Conservation (phyloP, 2,888 invertebrate genomes). For the Temnothorax unifasciatus region DNA sequence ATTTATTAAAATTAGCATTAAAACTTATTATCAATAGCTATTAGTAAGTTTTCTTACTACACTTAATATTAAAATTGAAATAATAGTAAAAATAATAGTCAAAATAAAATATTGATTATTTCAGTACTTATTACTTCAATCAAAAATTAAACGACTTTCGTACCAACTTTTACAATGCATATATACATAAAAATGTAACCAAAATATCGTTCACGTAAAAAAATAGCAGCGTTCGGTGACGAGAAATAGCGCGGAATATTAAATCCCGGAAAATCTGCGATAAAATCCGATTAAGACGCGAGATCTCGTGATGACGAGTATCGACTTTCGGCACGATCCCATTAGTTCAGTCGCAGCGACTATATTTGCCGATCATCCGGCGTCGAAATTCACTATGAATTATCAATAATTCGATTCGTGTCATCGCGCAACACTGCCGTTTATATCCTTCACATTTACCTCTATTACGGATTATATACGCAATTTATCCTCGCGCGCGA, state of each 20-base stretch:
- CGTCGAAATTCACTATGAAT: slow-evolving; percentile 34
- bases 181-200: background rate
- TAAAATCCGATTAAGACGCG: slow-evolving; percentile 50
- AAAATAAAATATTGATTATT: slow-evolving; percentile 6
- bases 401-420: slow-evolving; percentile 37
- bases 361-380: slow-evolving; percentile 22
- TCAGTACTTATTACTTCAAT: slow-evolving; percentile 2
- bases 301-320: slow-evolving; percentile 42
- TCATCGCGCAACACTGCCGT: background rate
- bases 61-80: background rate
- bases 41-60: background rate
- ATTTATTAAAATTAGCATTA: background rate
- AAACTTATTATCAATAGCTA: background rate
- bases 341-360: slow-evolving; percentile 25
- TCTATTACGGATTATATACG: slow-evolving; percentile 20
- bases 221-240: background rate
- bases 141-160: background rate
- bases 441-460: slow-evolving; percentile 29
- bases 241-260: slow-evolving; percentile 24
- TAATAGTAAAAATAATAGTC: background rate
- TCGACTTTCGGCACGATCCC: slow-evolving; percentile 35
- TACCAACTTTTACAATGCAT: background rate
- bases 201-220: slow-evolving; percentile 2
- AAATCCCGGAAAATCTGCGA: slow-evolving; percentile 18
- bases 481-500: slow-evolving; percentile 14